These are phyloP conservation scores for Pipra filicauda DNA, from an alignment of 2,113 vertebrate species.

Conservation along the genomic window DNA sequence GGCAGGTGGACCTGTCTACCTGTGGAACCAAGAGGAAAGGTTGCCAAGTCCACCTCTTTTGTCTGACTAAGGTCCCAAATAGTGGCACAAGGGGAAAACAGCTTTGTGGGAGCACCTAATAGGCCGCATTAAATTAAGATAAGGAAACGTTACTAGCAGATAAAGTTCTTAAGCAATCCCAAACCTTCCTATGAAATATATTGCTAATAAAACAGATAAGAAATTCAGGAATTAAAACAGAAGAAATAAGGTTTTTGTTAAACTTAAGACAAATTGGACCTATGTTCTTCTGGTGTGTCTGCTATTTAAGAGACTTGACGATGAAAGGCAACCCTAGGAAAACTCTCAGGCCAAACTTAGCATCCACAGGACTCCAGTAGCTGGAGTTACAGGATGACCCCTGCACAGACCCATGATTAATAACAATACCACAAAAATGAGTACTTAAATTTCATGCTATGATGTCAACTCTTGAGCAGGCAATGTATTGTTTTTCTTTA, in stretches of 20 bases:
- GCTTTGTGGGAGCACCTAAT: neutral
- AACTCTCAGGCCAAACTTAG: neutral
- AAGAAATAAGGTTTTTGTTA: neutral
- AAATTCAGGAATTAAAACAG: neutral
- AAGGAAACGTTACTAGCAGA: neutral
- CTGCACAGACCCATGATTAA: constrained; percentile 9
- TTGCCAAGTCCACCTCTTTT: neutral
- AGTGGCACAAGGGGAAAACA: neutral
- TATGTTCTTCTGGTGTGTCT: neutral
- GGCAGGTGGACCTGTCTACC: no score
- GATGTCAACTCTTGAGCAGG: constrained; percentile 7
- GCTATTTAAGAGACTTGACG: neutral
- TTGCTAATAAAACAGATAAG: neutral
- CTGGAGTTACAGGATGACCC: constrained; percentile 26
- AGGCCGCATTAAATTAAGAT: neutral
- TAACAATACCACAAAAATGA: constrained; percentile 30
- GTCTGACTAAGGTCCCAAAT: neutral
- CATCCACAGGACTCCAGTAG: constrained; percentile 9
- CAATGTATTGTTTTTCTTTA: constrained; percentile 28
- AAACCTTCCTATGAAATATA: neutral
- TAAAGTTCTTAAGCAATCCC: neutral
- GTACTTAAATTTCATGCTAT: neutral
- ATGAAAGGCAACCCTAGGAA: neutral
- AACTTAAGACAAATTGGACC: neutral
- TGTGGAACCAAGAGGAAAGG: neutral